A percentile compares a stretch with the other conserved stretches of the same genome.
These are phyloP conservation scores for Diaperis boleti DNA, from an alignment of 2,888 invertebrate species.

Conservation along the genomic window DNA sequence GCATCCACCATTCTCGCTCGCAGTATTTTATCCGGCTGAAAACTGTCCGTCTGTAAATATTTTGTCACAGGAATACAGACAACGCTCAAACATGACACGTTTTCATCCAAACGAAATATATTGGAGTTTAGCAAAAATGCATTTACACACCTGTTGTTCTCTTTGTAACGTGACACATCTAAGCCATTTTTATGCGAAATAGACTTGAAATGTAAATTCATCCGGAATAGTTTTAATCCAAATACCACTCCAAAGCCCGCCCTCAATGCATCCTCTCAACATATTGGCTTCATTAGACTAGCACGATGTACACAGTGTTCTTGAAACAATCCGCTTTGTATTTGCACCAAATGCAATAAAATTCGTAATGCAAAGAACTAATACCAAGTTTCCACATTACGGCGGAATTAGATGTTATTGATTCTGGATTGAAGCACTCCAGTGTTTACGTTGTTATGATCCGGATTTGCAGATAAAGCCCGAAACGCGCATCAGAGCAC, in stretches of 20 bases:
- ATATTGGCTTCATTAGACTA: constrained; percentile 17
- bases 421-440: constrained; percentile 1
- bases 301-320: constrained; percentile 8
- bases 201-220: too few species aligned
- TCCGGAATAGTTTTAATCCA: background rate
- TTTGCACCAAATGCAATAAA: constrained; percentile 8
- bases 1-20: constrained; percentile 19
- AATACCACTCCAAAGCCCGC: constrained; percentile 3
- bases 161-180: background rate
- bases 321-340: constrained; percentile 16
- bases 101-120: background rate
- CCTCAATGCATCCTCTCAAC: background rate
- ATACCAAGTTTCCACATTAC: constrained; percentile 3
- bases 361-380: constrained; percentile 13
- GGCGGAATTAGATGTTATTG: constrained; percentile 3
- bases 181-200: background rate
- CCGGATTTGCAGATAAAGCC: constrained; percentile 21
- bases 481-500: constrained; percentile 16
- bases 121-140: background rate
- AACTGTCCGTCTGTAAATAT: background rate
- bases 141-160: background rate
- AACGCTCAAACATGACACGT: background rate
- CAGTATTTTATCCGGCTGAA: background rate
- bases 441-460: constrained; percentile 22
- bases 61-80: background rate